A percentile compares a stretch with the other conserved stretches of the same genome.
Conservation (phyloP, 2,113 vertebrate genomes). For the Antechinus flavipes region DNA sequence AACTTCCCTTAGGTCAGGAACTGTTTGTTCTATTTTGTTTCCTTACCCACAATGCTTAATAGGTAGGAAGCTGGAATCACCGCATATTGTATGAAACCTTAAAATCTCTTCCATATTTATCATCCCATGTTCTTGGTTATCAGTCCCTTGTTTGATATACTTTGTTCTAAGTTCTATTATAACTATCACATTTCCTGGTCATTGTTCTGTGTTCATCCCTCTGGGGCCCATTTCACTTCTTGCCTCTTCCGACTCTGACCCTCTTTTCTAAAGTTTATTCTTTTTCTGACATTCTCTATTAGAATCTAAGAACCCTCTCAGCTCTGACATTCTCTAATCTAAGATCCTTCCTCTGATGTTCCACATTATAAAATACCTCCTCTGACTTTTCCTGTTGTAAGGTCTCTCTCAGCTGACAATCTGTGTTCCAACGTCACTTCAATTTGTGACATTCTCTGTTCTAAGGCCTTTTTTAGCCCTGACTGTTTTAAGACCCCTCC, state of each 20-base stretch:
- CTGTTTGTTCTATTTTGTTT: not conserved
- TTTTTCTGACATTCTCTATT: too few species aligned
- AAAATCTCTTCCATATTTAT: not conserved
- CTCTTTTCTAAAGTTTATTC: too few species aligned
- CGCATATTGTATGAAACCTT: not conserved
- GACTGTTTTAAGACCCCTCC: too few species aligned
- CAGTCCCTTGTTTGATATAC: not conserved
- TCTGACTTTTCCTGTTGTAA: too few species aligned
- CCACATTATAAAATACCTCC: too few species aligned
- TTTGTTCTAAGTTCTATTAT: not conserved
- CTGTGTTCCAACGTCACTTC: too few species aligned
- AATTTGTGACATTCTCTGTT: too few species aligned
- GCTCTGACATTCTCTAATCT: not conserved
- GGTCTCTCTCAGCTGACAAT: too few species aligned
- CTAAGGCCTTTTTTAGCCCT: too few species aligned
- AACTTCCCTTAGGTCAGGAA: not conserved
- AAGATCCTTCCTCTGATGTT: not conserved
- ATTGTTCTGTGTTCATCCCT: not conserved
- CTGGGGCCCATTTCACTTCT: not conserved
- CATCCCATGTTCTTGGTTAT: not conserved
- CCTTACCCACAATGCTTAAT: not conserved
- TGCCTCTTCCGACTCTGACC: not conserved
- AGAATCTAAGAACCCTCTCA: too few species aligned
- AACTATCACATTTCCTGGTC: not conserved
- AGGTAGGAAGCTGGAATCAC: not conserved